Percentiles rank a stretch among this genome's conserved stretches.
Evolutionary conservation across 30 jellyfish, hydroid and myxozoan species (phyloP).

Genomic region (Aurelia sp.): DNA sequence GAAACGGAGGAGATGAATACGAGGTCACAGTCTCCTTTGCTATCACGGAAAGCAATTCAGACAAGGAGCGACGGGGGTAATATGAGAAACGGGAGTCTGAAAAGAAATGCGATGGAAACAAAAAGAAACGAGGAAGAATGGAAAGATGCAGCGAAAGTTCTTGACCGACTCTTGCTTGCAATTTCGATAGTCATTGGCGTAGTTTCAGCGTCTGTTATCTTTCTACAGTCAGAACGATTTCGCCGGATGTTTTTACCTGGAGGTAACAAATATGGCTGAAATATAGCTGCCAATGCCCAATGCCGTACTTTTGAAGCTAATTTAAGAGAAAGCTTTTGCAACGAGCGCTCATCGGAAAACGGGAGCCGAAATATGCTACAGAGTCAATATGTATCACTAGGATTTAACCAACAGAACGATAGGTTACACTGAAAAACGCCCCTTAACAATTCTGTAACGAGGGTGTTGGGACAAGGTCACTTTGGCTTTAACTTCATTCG

Average conservation of each 20-base stretch:
- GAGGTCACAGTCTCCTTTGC: conserved; percentile 35
- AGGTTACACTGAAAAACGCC: too few species aligned
- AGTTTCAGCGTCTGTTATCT: conserved; percentile 81
- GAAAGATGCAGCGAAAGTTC: conserved; percentile 86
- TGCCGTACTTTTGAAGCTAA: background rate
- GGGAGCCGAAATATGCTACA: too few species aligned
- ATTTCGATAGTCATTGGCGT: conserved; percentile 80
- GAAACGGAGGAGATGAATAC: conserved; percentile 33
- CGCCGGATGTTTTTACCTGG: conserved; percentile 63
- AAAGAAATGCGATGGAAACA: conserved; percentile 7
- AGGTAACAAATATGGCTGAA: conserved; percentile 3
- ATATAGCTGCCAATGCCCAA: background rate
- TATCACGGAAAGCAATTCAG: conserved; percentile 6
- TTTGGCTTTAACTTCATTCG: too few species aligned
- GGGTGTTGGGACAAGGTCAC: too few species aligned
- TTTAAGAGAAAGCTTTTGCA: too few species aligned
- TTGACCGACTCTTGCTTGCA: conserved; percentile 83
- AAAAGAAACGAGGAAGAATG: conserved; percentile 82
- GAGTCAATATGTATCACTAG: too few species aligned
- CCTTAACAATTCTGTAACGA: too few species aligned
- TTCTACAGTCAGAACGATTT: conserved; percentile 78
- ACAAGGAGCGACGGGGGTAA: conserved; percentile 33
- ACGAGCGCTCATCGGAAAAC: too few species aligned
- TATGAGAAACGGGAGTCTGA: conserved; percentile 25
- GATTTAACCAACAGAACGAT: too few species aligned